A percentile compares a stretch with the other conserved stretches of the same genome.
Conservation (phyloP, 2,113 vertebrate species). For the Embiotoca jacksoni region DNA sequence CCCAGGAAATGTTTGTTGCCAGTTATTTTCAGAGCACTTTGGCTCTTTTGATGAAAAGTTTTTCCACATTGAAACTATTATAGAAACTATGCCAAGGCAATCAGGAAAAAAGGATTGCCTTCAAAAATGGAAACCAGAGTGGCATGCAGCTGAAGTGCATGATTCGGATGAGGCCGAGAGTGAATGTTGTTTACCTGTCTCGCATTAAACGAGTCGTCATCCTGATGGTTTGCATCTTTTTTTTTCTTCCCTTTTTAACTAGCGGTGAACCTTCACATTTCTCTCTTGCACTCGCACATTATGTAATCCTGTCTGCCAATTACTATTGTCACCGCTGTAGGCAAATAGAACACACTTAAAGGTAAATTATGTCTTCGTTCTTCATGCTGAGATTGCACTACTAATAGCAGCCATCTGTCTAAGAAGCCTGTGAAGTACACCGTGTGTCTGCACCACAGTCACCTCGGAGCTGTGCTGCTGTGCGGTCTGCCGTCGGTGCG, state of each 20-base stretch:
- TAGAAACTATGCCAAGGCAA: constrained; percentile 36
- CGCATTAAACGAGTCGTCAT: not conserved
- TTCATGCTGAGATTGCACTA: constrained; percentile 31
- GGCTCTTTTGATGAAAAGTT: constrained; percentile 44
- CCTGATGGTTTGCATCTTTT: not conserved
- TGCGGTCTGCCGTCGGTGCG: constrained; percentile 6
- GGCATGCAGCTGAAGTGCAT: constrained; percentile 11
- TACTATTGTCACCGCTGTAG: constrained; percentile 50
- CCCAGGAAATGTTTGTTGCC: constrained; percentile 26
- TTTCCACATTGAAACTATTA: constrained; percentile 37
- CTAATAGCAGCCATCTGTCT: constrained; percentile 55
- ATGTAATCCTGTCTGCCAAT: constrained; percentile 47
- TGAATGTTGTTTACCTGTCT: not conserved
- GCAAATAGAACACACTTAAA: constrained; percentile 36
- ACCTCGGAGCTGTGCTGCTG: constrained; percentile 5
- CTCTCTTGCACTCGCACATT: constrained; percentile 44
- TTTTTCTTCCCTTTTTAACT: not conserved
- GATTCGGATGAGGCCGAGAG: not conserved
- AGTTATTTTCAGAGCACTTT: constrained; percentile 35
- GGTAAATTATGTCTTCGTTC: constrained; percentile 28
- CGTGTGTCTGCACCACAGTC: constrained; percentile 13
- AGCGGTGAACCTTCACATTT: constrained; percentile 35
- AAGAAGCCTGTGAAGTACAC: constrained; percentile 3
- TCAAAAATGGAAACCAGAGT: constrained; percentile 4
- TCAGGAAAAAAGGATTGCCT: constrained; percentile 32